Evolutionary conservation across 2,888 invertebrate genomes (phyloP), one percentile per base, ranked within the genome.

Genomic region (Chromoteleia sp.): DNA sequence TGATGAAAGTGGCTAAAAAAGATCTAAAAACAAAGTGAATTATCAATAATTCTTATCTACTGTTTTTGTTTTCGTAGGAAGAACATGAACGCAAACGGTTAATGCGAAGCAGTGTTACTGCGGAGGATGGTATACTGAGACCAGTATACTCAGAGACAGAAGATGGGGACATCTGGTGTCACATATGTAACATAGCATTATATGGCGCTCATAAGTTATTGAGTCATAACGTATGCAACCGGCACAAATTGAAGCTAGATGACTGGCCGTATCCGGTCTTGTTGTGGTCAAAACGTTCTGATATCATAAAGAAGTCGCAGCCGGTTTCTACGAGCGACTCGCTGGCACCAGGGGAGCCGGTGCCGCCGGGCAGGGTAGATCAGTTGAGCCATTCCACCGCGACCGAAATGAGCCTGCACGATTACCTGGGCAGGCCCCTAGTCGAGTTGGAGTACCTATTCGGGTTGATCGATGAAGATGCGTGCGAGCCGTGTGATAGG

Each of bases 401-500:
- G 43, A 93, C 94, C 65, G 93, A 94, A 85, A 89, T 92, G 50
- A 92, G 92, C 45, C 90, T 95, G 43, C 94, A 94, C 89, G 92
- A 92, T 17, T 93, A 93, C 85, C 92, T 92, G 75, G 92, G 92
- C 30, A 93, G 93, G 4, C 93, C 93, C 0, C 88, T 94, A 6
- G 91, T 96, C 68, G 97, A 97, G n/a, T 90, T 96, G 71, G 97
- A 97, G 91, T 97, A 97, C 91, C 92, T 96, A 54, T 90, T 97
- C 48, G 97, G 97, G 91, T 91, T 96, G 85, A 94, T 95, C 61
- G 94, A 94, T 87, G 92, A 94, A 86, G 92, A 93, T 5, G 94
- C 94, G 82, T 93, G 94, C 87, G 96, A 96, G 90, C 96, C 96
- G 0, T 92, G 94, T 59, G 97, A 97, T 91, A 93, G 95, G 59